Evolutionary conservation across 2,888 invertebrate species (phyloP), one percentile per base, ranked within the genome.

Genomic region (Lasioglossum figueresi): DNA sequence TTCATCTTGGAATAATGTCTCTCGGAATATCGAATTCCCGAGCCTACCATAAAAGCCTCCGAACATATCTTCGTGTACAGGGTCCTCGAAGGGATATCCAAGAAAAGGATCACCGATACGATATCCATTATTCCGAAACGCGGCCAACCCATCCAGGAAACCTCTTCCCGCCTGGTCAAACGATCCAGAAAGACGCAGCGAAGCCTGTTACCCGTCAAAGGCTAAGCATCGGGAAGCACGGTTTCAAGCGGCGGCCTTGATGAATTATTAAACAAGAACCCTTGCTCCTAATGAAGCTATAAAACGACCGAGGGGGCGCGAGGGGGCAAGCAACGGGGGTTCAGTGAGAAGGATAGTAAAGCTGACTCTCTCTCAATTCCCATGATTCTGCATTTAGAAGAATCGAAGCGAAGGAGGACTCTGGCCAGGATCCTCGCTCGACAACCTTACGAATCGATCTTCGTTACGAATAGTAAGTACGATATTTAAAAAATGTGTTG

Each of bases 231-330:
- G 84, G 63, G 76, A 71, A 74, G 76, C 78, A 52, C 63, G 71
- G 80, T 86, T 79, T 75, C 83, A 78, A 84, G 83, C 45, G 56
- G 81, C 78, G 83, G 87, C 85, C 88, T 84, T 89, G 92, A 93
- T 93, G 92, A 93, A 93, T 93, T 93, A 93, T 93, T 93, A 93
- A 93, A 92, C 93, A 92, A 82, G 88, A 92, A 92, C 90, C 92
- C 91, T 92, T 88, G 89, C 89, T 87, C 90, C 91, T 93, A 92
- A 93, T 93, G 92, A 93, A 93, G 93, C 93, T 88, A 90, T 93
- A 91, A 93, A 93, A 92, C 91, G 91, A 89, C 78, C 83, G 45
- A 79, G 84, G 52, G 82, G 70, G 75, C 79, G 82, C 72, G 80
- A 71, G 73, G 82, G 82, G 74, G 66, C 34, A 66, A 19, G 70